A percentile compares a stretch with the other conserved stretches of the same genome.
phyloP scores from a whole-genome alignment of 2,113 vertebrate genomes.

The Varanus salvator region DNA sequence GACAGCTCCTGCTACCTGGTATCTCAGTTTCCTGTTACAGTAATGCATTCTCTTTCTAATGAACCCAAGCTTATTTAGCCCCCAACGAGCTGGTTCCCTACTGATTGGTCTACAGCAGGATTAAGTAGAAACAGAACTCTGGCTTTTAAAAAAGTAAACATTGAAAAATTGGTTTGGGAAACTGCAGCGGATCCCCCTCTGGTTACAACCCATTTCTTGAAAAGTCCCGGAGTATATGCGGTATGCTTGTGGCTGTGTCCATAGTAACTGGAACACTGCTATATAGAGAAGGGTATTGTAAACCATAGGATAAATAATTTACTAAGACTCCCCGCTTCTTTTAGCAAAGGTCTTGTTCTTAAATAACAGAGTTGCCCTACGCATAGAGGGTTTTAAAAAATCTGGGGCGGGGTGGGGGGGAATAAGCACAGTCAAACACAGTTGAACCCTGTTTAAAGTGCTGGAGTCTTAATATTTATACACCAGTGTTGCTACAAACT shows the following conservation, averaged over 20 bases:
- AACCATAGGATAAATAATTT: conserved; percentile 4
- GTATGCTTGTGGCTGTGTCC: not conserved
- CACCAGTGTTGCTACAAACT: not conserved
- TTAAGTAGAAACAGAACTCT: not conserved
- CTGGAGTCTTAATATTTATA: not conserved
- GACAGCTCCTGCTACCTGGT: not conserved
- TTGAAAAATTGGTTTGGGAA: not conserved
- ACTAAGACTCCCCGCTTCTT: fast-evolving
- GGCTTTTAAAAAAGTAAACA: not conserved
- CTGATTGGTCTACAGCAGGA: not conserved
- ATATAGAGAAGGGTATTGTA: not conserved
- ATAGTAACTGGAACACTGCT: not conserved
- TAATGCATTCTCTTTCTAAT: not conserved
- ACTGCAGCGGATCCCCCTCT: not conserved
- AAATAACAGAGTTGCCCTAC: not conserved
- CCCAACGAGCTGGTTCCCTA: not conserved
- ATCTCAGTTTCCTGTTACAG: not conserved
- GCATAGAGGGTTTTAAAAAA: not conserved
- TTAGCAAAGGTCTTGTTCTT: not conserved
- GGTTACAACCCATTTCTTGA: too few species aligned
- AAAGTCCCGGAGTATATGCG: not conserved
- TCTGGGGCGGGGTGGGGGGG: too few species aligned
- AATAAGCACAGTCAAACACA: not conserved
- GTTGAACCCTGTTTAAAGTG: not conserved
- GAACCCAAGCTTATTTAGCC: not conserved